Evolutionary conservation across 1,140 invertebrate species (phyloP).

Genomic region (Platyscapa corneri): DNA sequence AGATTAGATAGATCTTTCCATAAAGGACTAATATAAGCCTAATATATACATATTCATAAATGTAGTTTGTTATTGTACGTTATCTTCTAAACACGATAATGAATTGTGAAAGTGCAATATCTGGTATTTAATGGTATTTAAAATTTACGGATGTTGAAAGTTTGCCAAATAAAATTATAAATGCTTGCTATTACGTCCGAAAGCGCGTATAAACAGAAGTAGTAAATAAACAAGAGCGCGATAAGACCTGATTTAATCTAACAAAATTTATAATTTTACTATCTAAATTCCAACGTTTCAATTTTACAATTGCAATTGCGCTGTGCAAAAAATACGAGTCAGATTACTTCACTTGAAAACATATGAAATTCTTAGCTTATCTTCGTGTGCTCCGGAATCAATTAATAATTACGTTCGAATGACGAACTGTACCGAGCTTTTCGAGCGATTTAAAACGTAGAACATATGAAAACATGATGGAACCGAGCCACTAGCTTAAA

Average conservation of each 20-base stretch:
- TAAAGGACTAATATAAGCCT: background rate
- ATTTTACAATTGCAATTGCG: too few species aligned
- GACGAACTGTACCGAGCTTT: too few species aligned
- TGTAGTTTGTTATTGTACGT: background rate
- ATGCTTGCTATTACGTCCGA: background rate
- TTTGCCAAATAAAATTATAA: slow-evolving; percentile 9
- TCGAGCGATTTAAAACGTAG: too few species aligned
- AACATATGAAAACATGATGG: too few species aligned
- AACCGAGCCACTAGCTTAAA: too few species aligned
- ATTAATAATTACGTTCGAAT: too few species aligned
- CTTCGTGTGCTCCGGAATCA: too few species aligned
- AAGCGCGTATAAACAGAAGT: background rate
- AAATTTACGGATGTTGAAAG: background rate
- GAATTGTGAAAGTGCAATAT: background rate
- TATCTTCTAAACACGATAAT: background rate
- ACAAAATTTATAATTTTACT: background rate
- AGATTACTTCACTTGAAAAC: too few species aligned
- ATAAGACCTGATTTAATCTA: background rate
- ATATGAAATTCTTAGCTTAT: too few species aligned
- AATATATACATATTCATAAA: background rate
- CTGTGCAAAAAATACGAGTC: too few species aligned
- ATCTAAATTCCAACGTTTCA: background rate
- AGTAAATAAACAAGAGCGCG: background rate
- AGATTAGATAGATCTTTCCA: background rate
- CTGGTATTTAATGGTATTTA: background rate